Conservation (phyloP, 2,888 invertebrate species). For the Elmis aenea region DNA sequence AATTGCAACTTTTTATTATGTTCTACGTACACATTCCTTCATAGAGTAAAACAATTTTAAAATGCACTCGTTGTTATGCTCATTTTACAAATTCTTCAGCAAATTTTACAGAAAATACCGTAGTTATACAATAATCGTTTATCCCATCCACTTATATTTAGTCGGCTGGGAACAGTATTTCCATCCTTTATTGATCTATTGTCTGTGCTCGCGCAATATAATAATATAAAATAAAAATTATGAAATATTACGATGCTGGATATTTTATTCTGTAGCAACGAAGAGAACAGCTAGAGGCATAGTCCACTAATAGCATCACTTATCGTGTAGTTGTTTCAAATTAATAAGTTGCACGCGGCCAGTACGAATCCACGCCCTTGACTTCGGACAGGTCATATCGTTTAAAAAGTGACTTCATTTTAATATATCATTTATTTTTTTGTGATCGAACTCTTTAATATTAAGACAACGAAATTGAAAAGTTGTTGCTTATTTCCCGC, state of each 20-base stretch:
- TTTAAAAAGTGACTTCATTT: too few species aligned
- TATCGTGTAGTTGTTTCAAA: too few species aligned
- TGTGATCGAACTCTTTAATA: constrained; percentile 15
- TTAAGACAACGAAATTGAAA: constrained; percentile 4
- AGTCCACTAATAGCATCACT: too few species aligned
- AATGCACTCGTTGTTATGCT: background rate
- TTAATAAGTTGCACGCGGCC: too few species aligned
- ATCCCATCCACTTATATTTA: background rate
- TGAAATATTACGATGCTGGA: constrained; percentile 30
- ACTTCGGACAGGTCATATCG: too few species aligned
- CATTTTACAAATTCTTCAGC: background rate
- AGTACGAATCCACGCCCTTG: too few species aligned
- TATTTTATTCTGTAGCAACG: constrained; percentile 29
- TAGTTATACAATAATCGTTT: constrained; percentile 2
- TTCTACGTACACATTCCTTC: too few species aligned
- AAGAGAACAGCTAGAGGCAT: too few species aligned
- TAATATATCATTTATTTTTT: too few species aligned
- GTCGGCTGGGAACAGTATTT: background rate
- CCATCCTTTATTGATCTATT: constrained; percentile 5
- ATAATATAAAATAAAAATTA: constrained; percentile 26
- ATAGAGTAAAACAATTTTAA: constrained; percentile 1
- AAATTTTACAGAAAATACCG: constrained; percentile 2
- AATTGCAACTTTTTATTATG: too few species aligned
- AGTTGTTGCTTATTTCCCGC: constrained; percentile 1
- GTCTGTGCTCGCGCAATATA: constrained; percentile 8